Evolutionary conservation across 1,140 invertebrate genomes (phyloP).

Genomic region (Drosophila obscura): DNA sequence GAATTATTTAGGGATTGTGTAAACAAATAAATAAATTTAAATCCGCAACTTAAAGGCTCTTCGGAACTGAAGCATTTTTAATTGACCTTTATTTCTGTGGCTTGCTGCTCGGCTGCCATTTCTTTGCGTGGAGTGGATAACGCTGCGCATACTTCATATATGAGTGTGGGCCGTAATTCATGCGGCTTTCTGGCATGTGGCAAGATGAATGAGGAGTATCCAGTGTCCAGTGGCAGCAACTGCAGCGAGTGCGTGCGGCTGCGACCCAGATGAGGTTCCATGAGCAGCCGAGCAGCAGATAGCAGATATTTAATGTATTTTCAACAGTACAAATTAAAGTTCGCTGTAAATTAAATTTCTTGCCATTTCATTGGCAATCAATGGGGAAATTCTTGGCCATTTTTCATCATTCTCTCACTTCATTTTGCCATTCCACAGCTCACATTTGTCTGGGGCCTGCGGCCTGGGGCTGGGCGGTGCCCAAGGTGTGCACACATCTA

Average conservation of each 20-base stretch:
- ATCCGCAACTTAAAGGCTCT: background rate
- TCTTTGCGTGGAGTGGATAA: background rate
- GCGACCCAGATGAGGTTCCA: background rate
- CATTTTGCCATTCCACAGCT: conserved; percentile 16
- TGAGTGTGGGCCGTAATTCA: conserved; percentile 31
- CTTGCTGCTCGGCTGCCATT: too few species aligned
- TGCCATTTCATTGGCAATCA: background rate
- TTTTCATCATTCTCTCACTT: conserved; percentile 8
- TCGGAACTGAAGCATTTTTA: background rate
- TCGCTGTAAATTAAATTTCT: background rate
- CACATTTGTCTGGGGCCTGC: conserved; percentile 13
- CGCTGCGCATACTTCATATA: conserved; percentile 42
- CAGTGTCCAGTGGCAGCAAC: conserved; percentile 21
- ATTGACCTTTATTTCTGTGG: background rate
- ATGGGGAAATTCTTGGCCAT: conserved; percentile 2
- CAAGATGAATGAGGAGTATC: conserved; percentile 25
- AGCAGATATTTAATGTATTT: too few species aligned
- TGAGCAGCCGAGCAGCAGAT: background rate
- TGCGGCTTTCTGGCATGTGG: background rate
- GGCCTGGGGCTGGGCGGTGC: background rate
- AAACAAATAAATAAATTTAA: conserved; percentile 9
- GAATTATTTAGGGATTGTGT: background rate
- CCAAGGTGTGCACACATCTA: conserved; percentile 32
- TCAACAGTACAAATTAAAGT: background rate
- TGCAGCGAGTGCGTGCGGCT: background rate